Base-by-base conservation (phyloP, 1,140 invertebrate genomes). In the Hyphantria cunea region DNA sequence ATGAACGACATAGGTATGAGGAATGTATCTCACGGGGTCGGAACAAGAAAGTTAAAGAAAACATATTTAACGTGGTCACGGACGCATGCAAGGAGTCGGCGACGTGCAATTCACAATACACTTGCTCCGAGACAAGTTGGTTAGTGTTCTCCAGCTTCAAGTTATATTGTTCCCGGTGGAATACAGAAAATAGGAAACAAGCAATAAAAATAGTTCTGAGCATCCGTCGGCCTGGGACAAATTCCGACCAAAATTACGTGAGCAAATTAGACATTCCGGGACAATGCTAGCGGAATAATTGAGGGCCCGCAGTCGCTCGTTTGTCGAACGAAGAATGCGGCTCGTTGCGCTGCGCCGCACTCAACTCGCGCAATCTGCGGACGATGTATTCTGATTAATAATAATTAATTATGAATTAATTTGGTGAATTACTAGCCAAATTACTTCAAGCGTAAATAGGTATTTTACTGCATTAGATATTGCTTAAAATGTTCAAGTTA, bases 241-340 rank as follows among this genome's bases (percentile, higher is more conserved):
- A 88, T 89, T 85, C 82, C 82, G 77, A 66, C 72, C 73, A 78
- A 86, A 87, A 87, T 89, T 88, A 89, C 85, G 86, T 89, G 86
- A 85, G 80, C 84, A 86, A 86, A 86, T 89, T 89, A 88, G 80
- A 86, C 82, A 86, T 89, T 88, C 85, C 85, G 67, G 82, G 74
- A 80, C 81, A 87, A 85, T 76, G 79, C 77, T 71, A 70, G 66
- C 74, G 72, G 75, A 84, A 82, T 89, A 84, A 86, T 84, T 84
- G 79, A 84, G 80, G 74, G 66, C 72, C 68, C 75, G 39, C 78
- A 73, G 63, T 51, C 64, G 74, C 70, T 76, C 76, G 72, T 80
- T 82, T 74, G 69, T 75, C 44, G 65, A 68, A 76, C 61, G 60
- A 59, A 70, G 70, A 71, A 71, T 70, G 72, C 71, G 64, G 49